Evolutionary conservation across 2,797 vertebrate species (phyloP).

Genomic region (Pempheris klunzingeri): DNA sequence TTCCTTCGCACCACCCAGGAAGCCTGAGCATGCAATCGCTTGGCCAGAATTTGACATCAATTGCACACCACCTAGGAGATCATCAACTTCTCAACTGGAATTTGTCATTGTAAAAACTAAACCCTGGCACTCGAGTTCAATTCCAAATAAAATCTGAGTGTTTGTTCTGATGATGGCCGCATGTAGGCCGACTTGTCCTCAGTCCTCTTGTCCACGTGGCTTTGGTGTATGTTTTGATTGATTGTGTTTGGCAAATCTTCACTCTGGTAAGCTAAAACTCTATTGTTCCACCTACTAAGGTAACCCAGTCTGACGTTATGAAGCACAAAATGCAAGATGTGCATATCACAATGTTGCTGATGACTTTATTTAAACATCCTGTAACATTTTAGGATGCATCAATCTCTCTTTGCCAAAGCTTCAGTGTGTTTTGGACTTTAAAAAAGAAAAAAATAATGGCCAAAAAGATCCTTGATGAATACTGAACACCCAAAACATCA

Average conservation of each 20-base stretch:
- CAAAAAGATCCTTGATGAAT: too few relatives aligned
- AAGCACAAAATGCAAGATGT: constrained; percentile 5
- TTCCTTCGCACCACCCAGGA: constrained; percentile 33
- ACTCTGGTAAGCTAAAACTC: constrained; percentile 25
- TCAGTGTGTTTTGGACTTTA: neutral
- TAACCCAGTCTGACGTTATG: constrained; percentile 12
- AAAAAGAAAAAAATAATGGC: too few relatives aligned
- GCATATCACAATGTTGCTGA: neutral
- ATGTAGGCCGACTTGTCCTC: constrained; percentile 11
- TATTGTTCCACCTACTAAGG: constrained; percentile 38
- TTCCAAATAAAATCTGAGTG: constrained; percentile 25
- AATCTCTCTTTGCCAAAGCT: constrained; percentile 7
- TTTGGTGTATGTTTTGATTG: constrained; percentile 13
- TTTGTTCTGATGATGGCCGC: constrained; percentile 40
- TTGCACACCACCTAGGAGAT: constrained; percentile 62
- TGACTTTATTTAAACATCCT: neutral
- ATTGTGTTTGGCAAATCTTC: constrained; percentile 38
- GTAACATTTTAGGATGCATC: neutral
- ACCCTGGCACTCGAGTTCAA: constrained; percentile 11
- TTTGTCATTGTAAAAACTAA: constrained; percentile 34
- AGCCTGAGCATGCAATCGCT: constrained; percentile 41
- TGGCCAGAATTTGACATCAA: constrained; percentile 65
- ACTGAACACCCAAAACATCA: too few relatives aligned
- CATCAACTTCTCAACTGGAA: constrained; percentile 58
- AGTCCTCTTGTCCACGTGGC: constrained; percentile 6